Percentiles rank a stretch among this genome's conserved stretches.
Evolutionary conservation across 2,797 vertebrate genomes (phyloP).

Genomic region (Sebastes paucispinis): DNA sequence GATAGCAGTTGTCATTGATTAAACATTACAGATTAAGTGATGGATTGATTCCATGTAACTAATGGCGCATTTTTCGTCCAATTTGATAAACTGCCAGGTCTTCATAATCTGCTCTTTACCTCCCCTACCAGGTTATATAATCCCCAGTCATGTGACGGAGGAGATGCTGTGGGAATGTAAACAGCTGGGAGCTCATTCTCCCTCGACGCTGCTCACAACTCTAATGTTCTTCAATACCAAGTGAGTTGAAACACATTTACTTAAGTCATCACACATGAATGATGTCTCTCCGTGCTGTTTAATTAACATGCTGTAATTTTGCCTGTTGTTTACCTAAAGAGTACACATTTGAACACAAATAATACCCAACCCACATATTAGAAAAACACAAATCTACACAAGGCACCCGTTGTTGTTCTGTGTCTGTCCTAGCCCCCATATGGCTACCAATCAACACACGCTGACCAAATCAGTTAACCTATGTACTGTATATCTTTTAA

Average conservation of each 20-base stretch:
- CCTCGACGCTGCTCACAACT: conserved; percentile 93
- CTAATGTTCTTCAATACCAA: conserved; percentile 99
- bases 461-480: not conserved
- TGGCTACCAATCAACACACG: not conserved
- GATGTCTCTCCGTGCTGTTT: not conserved
- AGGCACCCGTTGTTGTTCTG: not conserved
- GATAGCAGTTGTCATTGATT: not conserved
- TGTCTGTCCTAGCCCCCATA: not conserved
- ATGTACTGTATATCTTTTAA: not conserved
- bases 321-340: not conserved
- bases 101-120: conserved; percentile 8
- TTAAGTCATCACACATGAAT: not conserved
- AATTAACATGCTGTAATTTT: not conserved
- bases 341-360: not conserved
- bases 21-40: not conserved
- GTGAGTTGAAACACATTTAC: conserved; percentile 80
- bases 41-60: not conserved
- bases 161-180: conserved; percentile 99
- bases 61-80: not conserved
- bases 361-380: not conserved
- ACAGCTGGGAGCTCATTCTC: conserved; percentile 96
- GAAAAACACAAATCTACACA: not conserved
- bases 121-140: conserved; percentile 88
- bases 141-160: conserved; percentile 96
- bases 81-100: not conserved